Evolutionary conservation across 2,888 invertebrate species (phyloP).

Genomic region (Liopterus haemorrhoidalis): DNA sequence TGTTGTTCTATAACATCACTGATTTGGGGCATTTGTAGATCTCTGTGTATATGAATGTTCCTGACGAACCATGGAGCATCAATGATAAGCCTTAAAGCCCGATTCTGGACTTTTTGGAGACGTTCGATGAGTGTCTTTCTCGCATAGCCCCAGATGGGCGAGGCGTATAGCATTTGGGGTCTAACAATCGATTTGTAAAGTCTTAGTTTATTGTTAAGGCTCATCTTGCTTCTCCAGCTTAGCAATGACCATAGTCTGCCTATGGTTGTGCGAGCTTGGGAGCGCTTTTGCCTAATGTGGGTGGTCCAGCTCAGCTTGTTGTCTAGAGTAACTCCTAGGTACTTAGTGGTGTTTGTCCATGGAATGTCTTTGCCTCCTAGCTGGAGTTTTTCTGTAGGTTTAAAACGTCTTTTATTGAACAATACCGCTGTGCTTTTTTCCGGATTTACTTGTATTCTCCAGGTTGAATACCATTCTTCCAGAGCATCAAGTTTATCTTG

Average conservation of each 20-base stretch:
- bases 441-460: constrained; percentile 23
- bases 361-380: constrained; percentile 3
- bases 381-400: not conserved
- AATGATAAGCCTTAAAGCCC: not conserved
- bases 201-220: not conserved
- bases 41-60: not conserved
- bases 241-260: not conserved
- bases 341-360: constrained; percentile 3
- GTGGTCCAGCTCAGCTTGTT: not conserved
- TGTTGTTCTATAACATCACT: too few relatives aligned
- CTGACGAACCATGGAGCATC: constrained; percentile 9
- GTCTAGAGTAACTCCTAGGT: constrained; percentile 5
- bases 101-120: constrained; percentile 5
- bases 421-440: constrained; percentile 21
- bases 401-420: constrained; percentile 8
- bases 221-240: not conserved
- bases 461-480: constrained; percentile 17
- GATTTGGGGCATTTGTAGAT: too few relatives aligned
- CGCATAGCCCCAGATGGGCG: constrained; percentile 1
- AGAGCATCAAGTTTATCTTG: not conserved
- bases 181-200: constrained; percentile 1
- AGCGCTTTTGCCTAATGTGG: not conserved
- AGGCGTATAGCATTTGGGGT: not conserved
- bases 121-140: not conserved
- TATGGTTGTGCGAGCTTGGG: too few relatives aligned